Evolutionary conservation across 2,888 invertebrate species (phyloP), one percentile per base, ranked within the genome.

Genomic region (Leptogaster cylindrica): DNA sequence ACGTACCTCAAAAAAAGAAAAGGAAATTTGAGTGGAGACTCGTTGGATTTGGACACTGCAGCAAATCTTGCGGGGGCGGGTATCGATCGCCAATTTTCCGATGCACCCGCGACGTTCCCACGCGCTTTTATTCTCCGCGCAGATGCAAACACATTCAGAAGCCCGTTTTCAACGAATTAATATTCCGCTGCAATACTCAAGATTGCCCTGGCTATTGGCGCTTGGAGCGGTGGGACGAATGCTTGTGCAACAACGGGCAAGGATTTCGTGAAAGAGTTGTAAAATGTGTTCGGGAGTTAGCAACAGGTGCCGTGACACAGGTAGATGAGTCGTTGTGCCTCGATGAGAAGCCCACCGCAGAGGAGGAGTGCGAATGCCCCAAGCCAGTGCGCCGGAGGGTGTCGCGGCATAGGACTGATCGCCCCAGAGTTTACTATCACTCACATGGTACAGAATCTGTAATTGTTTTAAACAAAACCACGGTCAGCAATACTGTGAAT

Each of bases 121-220:
- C 86, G 70, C 83, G 84, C 18, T 83, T 84, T 4, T 90, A 89
- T 16, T 82, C 85, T 71, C 91, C 86, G 64, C 86, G 84, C 75
- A 87, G 84, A 78, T 95, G 86, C 80, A 86, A 82, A 70, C 87
- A 79, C 72, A 74, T 84, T n/a, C 83, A 85, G 65, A 84, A 85
- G 70, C 89, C 89, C 0, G 78, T 81, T 14, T 80, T 83, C 14
- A 85, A 86, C 73, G 85, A 85, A 8, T 81, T 86, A 50, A 76
- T 79, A 71, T 80, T 89, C 78, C 84, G 87, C 20, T 92, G 92
- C 76, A 93, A 92, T 77, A 82, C 84, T 0, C 86, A 86, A 33
- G 88, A 92, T 0, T 95, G 95, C 76, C 88, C 91, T 4, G 89
- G 93, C 0, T 88, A 90, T 69, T 95, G 95, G 95, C 76, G 77